Evolutionary conservation across 2,888 invertebrate species (phyloP).

Genomic region (Pyralis farinalis): DNA sequence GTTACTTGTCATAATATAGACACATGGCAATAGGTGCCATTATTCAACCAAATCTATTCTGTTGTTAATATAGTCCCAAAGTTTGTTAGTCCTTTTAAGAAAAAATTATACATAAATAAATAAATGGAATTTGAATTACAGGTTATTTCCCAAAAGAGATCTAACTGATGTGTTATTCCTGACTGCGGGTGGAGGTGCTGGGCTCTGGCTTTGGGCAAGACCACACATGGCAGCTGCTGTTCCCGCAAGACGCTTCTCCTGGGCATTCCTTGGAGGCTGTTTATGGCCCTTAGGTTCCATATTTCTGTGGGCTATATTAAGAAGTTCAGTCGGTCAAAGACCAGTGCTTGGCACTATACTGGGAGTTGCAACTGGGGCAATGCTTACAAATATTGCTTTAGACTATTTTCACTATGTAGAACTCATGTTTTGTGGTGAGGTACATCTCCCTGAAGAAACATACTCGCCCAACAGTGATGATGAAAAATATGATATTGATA

Average conservation of each 20-base stretch:
- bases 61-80: too few relatives aligned
- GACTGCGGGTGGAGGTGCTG: conserved; percentile 90
- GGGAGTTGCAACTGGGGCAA: conserved; percentile 86
- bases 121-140: conserved; percentile 42
- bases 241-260: conserved; percentile 82
- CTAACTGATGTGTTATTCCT: conserved; percentile 90
- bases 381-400: conserved; percentile 82
- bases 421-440: conserved; percentile 76
- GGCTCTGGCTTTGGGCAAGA: conserved; percentile 90
- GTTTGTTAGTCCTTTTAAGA: too few relatives aligned
- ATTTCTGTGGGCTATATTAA: conserved; percentile 92
- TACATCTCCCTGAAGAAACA: conserved; percentile 66
- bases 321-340: conserved; percentile 88
- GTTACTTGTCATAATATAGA: too few relatives aligned
- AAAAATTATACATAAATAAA: not conserved
- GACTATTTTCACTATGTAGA: conserved; percentile 85
- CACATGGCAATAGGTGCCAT: too few relatives aligned
- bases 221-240: conserved; percentile 87
- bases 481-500: conserved; percentile 77
- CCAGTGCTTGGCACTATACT: conserved; percentile 84
- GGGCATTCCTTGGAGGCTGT: conserved; percentile 88
- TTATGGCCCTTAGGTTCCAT: conserved; percentile 95
- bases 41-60: too few relatives aligned
- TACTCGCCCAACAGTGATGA: conserved; percentile 75
- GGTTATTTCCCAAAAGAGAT: conserved; percentile 87